Evolutionary conservation across 1,140 invertebrate species (phyloP).

Genomic region (Halictus rubicundus): DNA sequence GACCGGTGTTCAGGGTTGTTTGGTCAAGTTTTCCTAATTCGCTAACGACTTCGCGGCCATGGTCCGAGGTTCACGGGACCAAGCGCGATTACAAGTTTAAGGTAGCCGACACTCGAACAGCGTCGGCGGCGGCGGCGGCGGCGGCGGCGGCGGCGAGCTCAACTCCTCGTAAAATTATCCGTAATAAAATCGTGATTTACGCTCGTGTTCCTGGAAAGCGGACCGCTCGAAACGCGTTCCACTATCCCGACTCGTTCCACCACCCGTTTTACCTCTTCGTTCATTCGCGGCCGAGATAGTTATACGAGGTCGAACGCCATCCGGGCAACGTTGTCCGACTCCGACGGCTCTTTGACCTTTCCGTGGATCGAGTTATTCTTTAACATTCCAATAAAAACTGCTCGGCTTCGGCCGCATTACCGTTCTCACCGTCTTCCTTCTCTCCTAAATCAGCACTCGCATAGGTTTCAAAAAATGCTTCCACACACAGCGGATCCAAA

Average conservation of each 20-base stretch:
- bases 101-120: conserved; percentile 62
- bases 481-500: too few relatives aligned
- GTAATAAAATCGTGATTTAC: conserved; percentile 76
- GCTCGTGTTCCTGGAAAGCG: conserved; percentile 69
- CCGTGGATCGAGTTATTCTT: conserved; percentile 26
- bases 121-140: conserved; percentile 35
- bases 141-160: conserved; percentile 46
- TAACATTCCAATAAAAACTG: background rate
- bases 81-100: conserved; percentile 70
- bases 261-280: conserved; percentile 22
- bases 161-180: conserved; percentile 75
- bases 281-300: conserved; percentile 14
- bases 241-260: conserved; percentile 32
- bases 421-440: background rate
- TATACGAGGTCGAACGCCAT: background rate
- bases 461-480: too few relatives aligned
- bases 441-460: too few relatives aligned
- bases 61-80: conserved; percentile 17
- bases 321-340: background rate
- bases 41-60: conserved; percentile 58
- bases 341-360: conserved; percentile 42
- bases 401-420: background rate
- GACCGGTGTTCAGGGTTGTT: conserved; percentile 21
- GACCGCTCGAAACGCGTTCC: conserved; percentile 61
- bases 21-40: conserved; percentile 60